These are phyloP conservation scores for Corticium candelabrum DNA, from an alignment of 37 sponge, comb jelly and placozoan genomes.

Conservation along the genomic window DNA sequence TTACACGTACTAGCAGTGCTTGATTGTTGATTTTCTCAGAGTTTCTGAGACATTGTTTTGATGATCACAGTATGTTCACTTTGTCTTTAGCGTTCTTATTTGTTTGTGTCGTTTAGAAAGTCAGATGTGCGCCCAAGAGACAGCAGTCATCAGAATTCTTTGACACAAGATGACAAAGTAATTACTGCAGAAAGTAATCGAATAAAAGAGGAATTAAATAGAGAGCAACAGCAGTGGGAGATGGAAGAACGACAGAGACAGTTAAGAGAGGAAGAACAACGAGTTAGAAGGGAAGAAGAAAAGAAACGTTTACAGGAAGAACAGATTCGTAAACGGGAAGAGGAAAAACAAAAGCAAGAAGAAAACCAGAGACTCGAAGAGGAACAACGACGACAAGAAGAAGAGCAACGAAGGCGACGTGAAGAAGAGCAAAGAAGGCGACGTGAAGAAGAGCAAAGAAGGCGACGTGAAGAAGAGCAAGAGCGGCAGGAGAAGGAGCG, in stretches of 20 bases:
- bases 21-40: too few species aligned
- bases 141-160: too few species aligned
- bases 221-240: neutral
- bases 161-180: too few species aligned
- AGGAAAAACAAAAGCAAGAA: neutral
- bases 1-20: too few species aligned
- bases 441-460: neutral
- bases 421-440: neutral
- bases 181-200: too few species aligned
- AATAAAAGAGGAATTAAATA: neutral
- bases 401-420: neutral
- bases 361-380: neutral
- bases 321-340: neutral
- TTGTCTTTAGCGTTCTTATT: too few species aligned
- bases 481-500: neutral
- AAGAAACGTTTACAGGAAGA: neutral
- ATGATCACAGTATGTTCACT: too few species aligned
- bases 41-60: too few species aligned
- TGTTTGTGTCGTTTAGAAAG: too few species aligned
- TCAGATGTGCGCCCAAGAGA: too few species aligned
- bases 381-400: neutral
- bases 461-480: constrained; percentile 9
- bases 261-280: neutral
- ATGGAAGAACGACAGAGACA: neutral
- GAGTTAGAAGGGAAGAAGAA: neutral